Percentiles rank a stretch among this genome's conserved stretches.
phyloP scores from a whole-genome alignment of 2,113 vertebrate genomes.

The Lichenostomus cassidix region DNA sequence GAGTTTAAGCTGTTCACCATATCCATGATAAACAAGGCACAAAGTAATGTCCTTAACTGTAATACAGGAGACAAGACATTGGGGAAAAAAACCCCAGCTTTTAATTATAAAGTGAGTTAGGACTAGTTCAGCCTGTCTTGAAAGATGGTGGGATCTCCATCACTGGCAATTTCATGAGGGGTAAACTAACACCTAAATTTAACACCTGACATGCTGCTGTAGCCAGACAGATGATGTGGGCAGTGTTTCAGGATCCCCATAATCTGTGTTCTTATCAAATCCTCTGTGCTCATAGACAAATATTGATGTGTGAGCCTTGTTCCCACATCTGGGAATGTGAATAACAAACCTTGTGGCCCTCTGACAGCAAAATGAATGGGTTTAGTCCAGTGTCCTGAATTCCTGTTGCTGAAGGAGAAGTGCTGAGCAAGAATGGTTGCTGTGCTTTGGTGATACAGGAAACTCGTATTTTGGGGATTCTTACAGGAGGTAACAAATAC shows the following conservation, averaged over 20 bases:
- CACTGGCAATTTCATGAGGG: neutral
- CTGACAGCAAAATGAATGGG: neutral
- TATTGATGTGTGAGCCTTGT: neutral
- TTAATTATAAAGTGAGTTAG: neutral
- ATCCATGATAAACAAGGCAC: neutral
- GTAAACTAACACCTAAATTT: neutral
- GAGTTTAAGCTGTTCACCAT: neutral
- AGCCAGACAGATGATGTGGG: neutral
- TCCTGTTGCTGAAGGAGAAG: neutral
- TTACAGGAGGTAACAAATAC: neutral
- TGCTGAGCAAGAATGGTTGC: neutral
- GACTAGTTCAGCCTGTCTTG: neutral
- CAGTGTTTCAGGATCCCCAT: neutral
- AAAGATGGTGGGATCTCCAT: neutral
- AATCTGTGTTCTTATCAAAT: neutral
- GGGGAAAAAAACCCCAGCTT: rapidly evolving
- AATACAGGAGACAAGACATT: neutral
- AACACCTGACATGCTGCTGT: neutral
- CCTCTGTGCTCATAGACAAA: neutral
- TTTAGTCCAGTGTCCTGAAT: neutral
- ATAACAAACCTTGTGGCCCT: neutral
- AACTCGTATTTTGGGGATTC: neutral
- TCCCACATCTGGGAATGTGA: neutral
- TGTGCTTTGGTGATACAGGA: neutral
- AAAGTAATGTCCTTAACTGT: neutral